Evolutionary conservation across 2,113 vertebrate species (phyloP).

Genomic region (Anoura caudifer): DNA sequence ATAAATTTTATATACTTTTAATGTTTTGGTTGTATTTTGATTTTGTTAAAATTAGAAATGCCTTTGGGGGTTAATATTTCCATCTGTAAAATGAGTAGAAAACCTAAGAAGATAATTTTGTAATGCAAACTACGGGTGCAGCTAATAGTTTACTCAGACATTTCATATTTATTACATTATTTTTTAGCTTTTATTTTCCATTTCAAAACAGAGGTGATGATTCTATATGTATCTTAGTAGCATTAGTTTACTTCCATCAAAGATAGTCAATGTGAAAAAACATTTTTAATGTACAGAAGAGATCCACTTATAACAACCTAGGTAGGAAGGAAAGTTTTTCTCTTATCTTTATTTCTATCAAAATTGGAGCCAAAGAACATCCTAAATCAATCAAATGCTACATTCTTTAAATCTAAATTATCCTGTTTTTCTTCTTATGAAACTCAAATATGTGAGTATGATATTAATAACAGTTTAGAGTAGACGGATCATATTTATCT

Average conservation of each 20-base stretch:
- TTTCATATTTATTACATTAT: neutral
- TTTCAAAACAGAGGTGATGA: constrained; percentile 18
- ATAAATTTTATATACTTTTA: neutral
- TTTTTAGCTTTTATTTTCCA: neutral
- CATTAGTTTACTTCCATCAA: constrained; percentile 17
- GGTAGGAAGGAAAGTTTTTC: neutral
- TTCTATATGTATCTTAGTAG: neutral
- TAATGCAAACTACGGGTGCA: neutral
- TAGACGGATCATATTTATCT: neutral
- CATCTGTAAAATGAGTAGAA: constrained; percentile 1
- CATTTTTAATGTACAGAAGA: neutral
- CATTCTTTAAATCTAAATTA: neutral
- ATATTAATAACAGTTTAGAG: neutral
- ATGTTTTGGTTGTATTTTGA: constrained; percentile 4
- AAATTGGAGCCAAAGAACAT: neutral
- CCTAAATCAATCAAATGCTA: neutral
- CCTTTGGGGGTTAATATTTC: neutral
- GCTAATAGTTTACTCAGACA: neutral
- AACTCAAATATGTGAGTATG: neutral
- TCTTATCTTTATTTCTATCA: neutral
- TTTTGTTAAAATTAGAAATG: constrained; percentile 26
- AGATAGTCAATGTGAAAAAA: neutral
- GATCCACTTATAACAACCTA: neutral
- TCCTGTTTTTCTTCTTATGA: neutral
- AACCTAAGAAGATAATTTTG: constrained; percentile 5